Base-by-base conservation (phyloP, 2,797 vertebrate species). In the Rhadinocentrus ornatus region DNA sequence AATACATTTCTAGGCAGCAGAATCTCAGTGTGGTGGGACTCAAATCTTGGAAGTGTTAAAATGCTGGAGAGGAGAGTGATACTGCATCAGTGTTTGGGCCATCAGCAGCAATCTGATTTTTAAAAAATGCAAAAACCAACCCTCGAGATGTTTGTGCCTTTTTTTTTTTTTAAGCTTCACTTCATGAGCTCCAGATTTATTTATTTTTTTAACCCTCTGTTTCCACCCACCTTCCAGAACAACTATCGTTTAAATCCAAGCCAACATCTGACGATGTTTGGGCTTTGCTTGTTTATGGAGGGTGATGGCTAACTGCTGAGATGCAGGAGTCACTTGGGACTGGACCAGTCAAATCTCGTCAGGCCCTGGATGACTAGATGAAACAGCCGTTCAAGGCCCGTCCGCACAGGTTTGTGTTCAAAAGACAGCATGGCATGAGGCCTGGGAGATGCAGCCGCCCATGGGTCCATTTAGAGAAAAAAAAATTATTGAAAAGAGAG, bases 281-380 rank as follows among this genome's bases (percentile, higher is more conserved):
- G 78, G 67, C 75, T 71, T 1, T 29, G 75, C 82, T 88, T 90
- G 87, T 91, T 93, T 91, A 93, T 90, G 79, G 88, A 84, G 88
- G 87, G 74, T 85, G 87, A 91, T 86, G 84, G 90, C 80, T 90
- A 86, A 83, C 88, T 73, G 76, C 91, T 87, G 89, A 90, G 89
- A 90, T 82, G 89, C 83, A 83, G 85, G 69, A 79, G 87, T 89
- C 92, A 90, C 89, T 85, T 73, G 91, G 92, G 93, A 93, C 83
- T 78, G 74, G 86, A 87, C 85, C 86, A 89, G 91, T 93, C 92
- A 92, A 76, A 94, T 93, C 90, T 89, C 66, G 82, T 93, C 91
- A 93, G 90, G 80, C 81, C 84, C 82, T 57, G 69, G 78, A 87
- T 86, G 85, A 93, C 83, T 69, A 91, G 92, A 93, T 94, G 91